Base-by-base conservation (phyloP, 2,113 vertebrate genomes). In the Nothobranchius furzeri region DNA sequence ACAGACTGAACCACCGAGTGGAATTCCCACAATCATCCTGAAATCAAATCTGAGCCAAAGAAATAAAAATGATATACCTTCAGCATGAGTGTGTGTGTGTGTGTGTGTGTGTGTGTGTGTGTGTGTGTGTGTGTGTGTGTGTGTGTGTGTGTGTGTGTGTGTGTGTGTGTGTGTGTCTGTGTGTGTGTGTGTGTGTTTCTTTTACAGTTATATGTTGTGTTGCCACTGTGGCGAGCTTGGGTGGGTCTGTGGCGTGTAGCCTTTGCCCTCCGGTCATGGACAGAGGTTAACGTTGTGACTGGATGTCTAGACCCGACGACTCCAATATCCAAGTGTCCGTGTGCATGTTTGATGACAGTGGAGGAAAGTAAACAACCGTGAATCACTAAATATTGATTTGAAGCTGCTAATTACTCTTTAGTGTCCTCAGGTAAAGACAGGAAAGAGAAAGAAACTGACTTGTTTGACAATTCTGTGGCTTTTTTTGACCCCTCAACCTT, bases 321-420 rank as follows among this genome's bases (percentile, higher is more conserved):
- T 71, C 68, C 68, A 59, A 70, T 17, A 47, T 43, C 46, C 73
- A 49, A 81, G 67, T 57, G 45, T 76, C 53, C 49, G 17, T 73
- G 46, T 55, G 12, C 55, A 47, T 64, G 62, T 83, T 73, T 81
- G 64, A 81, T 76, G 70, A 70, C 76, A 52, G 43, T 49, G n/a
- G 60, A 60, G 48, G 49, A 60, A 63, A 59, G 66, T 69, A 78
- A 87, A 83, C 78, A 87, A 72, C 52, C 37, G 56, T 78, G 50
- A 84, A 78, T 81, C 75, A 74, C 65, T 76, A 72, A 73, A 86
- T 75, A 81, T 86, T 54, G 73, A 86, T 74, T 75, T 63, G 66
- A 81, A 81, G 57, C 65, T 68, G 68, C 58, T 82, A 78, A 85
- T 85, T 85, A 87, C 77, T 82, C 60, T 49, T 40, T 14, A 9